Evolutionary conservation across 2,888 invertebrate species (phyloP).

Genomic region (Acrobasis repandana): DNA sequence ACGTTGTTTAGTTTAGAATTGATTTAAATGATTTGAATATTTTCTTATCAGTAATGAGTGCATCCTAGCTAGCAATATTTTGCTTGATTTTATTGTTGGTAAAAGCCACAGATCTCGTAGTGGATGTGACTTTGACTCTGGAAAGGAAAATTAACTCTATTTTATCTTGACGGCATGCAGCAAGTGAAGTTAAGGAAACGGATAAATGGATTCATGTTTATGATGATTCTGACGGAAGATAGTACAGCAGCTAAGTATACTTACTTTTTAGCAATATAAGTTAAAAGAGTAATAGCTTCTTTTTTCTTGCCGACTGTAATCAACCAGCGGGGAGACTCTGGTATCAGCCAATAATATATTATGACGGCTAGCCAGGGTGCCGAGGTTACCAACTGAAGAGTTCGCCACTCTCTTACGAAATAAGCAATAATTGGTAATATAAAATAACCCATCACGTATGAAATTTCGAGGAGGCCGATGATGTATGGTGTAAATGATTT

Average conservation of each 20-base stretch:
- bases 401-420: conserved; percentile 77
- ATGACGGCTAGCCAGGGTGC: conserved; percentile 69
- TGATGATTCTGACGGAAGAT: not conserved
- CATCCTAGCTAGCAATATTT: too few relatives aligned
- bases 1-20: too few relatives aligned
- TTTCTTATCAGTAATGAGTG: too few relatives aligned
- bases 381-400: conserved; percentile 77
- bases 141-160: too few relatives aligned
- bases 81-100: too few relatives aligned
- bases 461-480: conserved; percentile 62
- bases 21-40: too few relatives aligned
- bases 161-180: too few relatives aligned
- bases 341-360: conserved; percentile 84
- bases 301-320: conserved; percentile 84
- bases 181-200: too few relatives aligned
- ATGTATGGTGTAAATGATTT: conserved; percentile 68
- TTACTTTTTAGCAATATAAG: conserved; percentile 76
- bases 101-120: too few relatives aligned
- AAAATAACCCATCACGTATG: conserved; percentile 16
- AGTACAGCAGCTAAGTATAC: not conserved
- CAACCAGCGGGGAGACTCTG: conserved; percentile 89
- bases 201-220: not conserved
- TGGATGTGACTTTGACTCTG: too few relatives aligned
- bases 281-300: conserved; percentile 80
- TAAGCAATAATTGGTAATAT: conserved; percentile 69